Evolutionary conservation across 2,888 invertebrate species (phyloP).

Genomic region (Macrosoma leucophasiata): DNA sequence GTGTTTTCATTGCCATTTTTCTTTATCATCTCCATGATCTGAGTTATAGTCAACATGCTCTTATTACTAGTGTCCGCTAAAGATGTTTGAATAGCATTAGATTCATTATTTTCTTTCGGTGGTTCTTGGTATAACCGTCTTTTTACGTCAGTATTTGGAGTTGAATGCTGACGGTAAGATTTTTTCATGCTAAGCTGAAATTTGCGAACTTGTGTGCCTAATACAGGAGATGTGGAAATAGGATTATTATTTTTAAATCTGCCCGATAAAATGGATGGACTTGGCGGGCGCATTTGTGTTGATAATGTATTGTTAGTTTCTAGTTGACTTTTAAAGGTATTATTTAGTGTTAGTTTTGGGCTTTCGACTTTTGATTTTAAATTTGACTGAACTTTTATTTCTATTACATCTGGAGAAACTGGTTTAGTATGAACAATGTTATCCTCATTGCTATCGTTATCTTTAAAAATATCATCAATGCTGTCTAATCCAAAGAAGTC

Average conservation of each 20-base stretch:
- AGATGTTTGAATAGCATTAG: constrained; percentile 3
- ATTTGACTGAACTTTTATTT: too few relatives aligned
- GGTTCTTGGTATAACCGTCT: constrained; percentile 25
- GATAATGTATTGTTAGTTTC: too few relatives aligned
- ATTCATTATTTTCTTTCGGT: not conserved
- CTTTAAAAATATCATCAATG: constrained; percentile 66
- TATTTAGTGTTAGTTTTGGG: not conserved
- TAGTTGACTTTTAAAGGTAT: too few relatives aligned
- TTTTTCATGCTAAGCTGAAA: constrained; percentile 41
- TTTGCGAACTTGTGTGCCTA: constrained; percentile 47
- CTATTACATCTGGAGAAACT: too few relatives aligned
- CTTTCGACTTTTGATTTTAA: too few relatives aligned
- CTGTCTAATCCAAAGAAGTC: constrained; percentile 61
- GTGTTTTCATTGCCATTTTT: constrained; percentile 35
- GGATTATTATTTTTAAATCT: constrained; percentile 25
- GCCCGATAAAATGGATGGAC: constrained; percentile 61
- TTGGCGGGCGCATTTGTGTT: constrained; percentile 29
- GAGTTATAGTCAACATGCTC: constrained; percentile 64
- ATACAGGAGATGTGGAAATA: constrained; percentile 49
- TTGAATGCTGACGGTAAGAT: constrained; percentile 33
- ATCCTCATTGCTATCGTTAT: constrained; percentile 40
- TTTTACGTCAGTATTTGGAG: constrained; percentile 30
- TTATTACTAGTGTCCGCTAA: constrained; percentile 36
- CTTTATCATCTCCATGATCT: constrained; percentile 63
- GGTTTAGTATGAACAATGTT: too few relatives aligned